Base-by-base conservation (phyloP, 2,797 vertebrate genomes). In the Neomorphus geoffroyi region DNA sequence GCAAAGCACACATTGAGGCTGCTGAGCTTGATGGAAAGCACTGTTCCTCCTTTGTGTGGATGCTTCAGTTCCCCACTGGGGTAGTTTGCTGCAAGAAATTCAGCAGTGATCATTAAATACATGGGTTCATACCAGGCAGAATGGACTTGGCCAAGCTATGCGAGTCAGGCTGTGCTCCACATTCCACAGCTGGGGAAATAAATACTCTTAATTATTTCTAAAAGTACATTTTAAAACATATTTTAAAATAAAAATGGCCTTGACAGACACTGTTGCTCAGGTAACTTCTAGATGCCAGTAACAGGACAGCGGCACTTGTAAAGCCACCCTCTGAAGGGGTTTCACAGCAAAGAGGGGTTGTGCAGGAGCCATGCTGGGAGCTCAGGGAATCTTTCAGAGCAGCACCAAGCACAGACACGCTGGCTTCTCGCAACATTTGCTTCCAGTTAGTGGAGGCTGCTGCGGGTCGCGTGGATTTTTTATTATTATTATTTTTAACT, bases 371-470 rank as follows among this genome's bases (percentile, higher is more conserved):
- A 0, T 30, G 33, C 14, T 64, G 84, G 78, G 67, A 88, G 43
- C 54, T 57, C 46, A 18, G 73, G 53, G 45, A 37, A 51, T 71
- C 71, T 48, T 74, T 74, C 71, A 65, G 93, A 87, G 53, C 78
- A 70, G 45, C 48, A n/a, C 56, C 51, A 45, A n/a, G 78, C 78
- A 91, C 71, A 94, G 89, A 85, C 92, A 75, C 22, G 6, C 57
- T 85, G 87, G 46, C 84, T 95, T 96, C 96, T 46, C 50, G 21
- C 50, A 90, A 39, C 94, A 95, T 93, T 93, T 93, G 91, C 69
- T 91, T 95, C 89, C 75, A 62, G 41, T 95, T 95, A 95, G 71
- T 28, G 45, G 45, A 92, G 22, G 65, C 86, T 91, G 71, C 43
- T 91, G 67, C 0, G 1, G 67, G 61, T 88, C n/a, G 5, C 41